These are phyloP conservation scores for Rhinophrynus dorsalis DNA, from an alignment of 2,797 vertebrate species.

Conservation along the genomic window DNA sequence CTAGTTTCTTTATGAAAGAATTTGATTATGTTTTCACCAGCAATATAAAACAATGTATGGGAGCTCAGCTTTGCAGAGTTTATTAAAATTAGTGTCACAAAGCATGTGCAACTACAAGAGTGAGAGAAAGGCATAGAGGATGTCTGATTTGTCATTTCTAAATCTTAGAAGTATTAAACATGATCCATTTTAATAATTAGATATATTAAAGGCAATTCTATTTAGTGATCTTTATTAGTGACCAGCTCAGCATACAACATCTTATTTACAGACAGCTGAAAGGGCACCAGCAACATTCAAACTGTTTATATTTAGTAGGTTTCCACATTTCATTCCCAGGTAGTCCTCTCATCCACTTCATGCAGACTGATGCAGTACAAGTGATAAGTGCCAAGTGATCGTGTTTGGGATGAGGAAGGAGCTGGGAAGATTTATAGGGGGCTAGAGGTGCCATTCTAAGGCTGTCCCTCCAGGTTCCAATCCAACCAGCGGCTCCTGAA, in stretches of 20 bases:
- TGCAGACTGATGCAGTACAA: background rate
- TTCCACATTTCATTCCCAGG: background rate
- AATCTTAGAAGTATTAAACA: no score
- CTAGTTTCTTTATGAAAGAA: no score
- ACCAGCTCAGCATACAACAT: conserved; percentile 1
- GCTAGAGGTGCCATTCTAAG: conserved; percentile 27
- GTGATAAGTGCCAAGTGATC: conserved; percentile 33
- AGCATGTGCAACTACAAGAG: no score
- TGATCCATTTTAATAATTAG: no score
- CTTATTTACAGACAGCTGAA: conserved; percentile 16
- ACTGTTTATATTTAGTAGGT: background rate
- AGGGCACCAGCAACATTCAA: background rate
- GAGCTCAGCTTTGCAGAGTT: no score
- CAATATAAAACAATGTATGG: no score
- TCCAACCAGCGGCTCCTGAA: conserved; percentile 27
- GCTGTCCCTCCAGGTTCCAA: conserved; percentile 16
- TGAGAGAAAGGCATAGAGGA: no score
- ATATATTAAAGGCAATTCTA: no score
- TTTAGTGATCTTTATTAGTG: conserved; percentile 32
- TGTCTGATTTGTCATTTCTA: no score
- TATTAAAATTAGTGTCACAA: no score
- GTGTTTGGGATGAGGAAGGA: background rate
- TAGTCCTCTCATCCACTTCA: no score
- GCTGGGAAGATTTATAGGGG: background rate
- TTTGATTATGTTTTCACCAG: no score